Percentiles rank a stretch among this genome's conserved stretches.
These are phyloP conservation scores for Eumeta japonica DNA, from an alignment of 1,140 invertebrate genomes.

Conservation along the genomic window DNA sequence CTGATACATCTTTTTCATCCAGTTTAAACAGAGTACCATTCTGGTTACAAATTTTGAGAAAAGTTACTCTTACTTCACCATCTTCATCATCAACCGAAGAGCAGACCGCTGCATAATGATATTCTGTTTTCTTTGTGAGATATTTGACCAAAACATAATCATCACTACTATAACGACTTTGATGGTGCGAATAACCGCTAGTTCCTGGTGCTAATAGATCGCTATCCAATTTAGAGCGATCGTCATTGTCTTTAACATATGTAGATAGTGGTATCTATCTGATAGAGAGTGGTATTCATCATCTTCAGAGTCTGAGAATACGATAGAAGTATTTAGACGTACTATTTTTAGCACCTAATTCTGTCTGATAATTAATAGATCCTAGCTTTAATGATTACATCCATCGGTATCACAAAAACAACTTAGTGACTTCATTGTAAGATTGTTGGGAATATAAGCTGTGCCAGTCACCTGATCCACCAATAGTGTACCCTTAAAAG, in stretches of 20 bases:
- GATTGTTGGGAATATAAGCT: conserved; percentile 9
- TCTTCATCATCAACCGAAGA: no score
- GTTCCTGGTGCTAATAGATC: no score
- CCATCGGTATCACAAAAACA: no score
- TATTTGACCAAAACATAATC: conserved; percentile 15
- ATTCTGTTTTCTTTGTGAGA: conserved; percentile 11
- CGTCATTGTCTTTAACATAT: conserved; percentile 7
- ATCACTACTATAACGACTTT: conserved; percentile 10
- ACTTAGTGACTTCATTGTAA: no score
- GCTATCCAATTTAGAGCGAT: conserved; percentile 8
- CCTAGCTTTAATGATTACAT: conserved; percentile 12
- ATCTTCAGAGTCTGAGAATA: conserved; percentile 14
- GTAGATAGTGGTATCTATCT: conserved; percentile 11
- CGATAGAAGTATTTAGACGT: conserved; percentile 10
- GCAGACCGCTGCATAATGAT: conserved; percentile 9
- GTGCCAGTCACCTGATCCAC: conserved; percentile 11
- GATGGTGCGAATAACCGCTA: no score
- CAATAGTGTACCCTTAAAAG: conserved; percentile 17
- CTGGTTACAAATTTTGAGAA: conserved; percentile 13
- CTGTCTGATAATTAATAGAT: conserved; percentile 10
- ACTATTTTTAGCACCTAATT: conserved; percentile 6
- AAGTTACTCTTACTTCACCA: conserved; percentile 10
- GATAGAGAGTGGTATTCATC: no score
- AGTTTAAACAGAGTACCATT: no score
- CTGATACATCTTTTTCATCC: conserved; percentile 10